Base-by-base conservation (phyloP, 1,140 invertebrate species). In the Globodera ellingtonae region DNA sequence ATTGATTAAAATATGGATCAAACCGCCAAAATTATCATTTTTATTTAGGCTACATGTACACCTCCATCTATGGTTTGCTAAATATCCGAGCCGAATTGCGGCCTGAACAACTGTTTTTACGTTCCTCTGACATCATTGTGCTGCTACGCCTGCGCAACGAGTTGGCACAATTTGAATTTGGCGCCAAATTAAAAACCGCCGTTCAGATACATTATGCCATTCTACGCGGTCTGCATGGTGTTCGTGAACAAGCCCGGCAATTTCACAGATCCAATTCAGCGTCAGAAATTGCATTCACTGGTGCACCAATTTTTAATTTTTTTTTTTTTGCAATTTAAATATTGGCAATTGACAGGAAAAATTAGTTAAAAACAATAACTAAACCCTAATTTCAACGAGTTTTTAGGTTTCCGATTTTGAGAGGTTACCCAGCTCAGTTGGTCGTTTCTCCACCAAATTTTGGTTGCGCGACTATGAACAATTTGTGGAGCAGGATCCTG, bases 241-340 rank as follows among this genome's bases (percentile, higher is more conserved):
- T 87, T 89, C 48, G 87, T 88, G 7, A 86, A 89, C 71, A 84
- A 85, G 18, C 88, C 87, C 8, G 87, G 88, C 47, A 88, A 89
- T 73, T 79, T 88, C 44, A 73, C 79, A 13, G 75, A 84, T 10
- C 73, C 80, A 10, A 50, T 44, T 56, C 79, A 89, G 72, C 46
- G 81, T 48, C 59, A 75, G 13, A 72, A 77, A 78, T 62, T 87
- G 47, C 74, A 87, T n/a, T 48, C 87, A 24, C 56, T 86, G 67
- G 84, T 85, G n/a, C 56, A 15, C 10, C 35, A 35, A 35, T 35
- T 35, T 35, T 35, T 35, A 35, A 35, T 35, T 35, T 35, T 35
- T 35, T 35, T 3, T 35, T 24, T n/a, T n/a, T n/a, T 35, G 2
- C 35, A 35, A 35, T 35, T 35, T 35, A 35, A 35, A 35, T 35